Evolutionary conservation across 2,113 vertebrate genomes (phyloP).

Genomic region (Pituophis catenifer): DNA sequence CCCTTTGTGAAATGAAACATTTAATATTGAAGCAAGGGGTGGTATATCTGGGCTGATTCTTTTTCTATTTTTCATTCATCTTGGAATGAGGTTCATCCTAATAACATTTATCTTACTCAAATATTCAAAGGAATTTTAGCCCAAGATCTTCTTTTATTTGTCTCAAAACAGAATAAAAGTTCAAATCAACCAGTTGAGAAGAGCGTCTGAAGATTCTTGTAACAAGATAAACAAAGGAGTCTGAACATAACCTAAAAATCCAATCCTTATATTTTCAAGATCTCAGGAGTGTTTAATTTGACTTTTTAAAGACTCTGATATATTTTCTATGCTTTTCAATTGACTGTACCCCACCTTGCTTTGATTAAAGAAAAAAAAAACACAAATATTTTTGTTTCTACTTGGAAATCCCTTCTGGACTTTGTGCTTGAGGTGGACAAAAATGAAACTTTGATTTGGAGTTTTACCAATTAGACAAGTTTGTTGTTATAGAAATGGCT

Average conservation of each 20-base stretch:
- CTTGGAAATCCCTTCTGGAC: neutral
- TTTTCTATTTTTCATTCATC: neutral
- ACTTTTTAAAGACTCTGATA: neutral
- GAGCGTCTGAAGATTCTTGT: neutral
- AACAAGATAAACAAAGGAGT: neutral
- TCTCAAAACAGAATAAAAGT: neutral
- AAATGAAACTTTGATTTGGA: neutral
- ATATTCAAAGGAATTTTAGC: neutral
- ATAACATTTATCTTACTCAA: neutral
- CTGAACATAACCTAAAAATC: neutral
- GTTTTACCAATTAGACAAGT: neutral
- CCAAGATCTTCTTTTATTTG: neutral
- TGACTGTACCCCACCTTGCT: neutral
- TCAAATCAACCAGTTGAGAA: neutral
- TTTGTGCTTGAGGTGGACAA: neutral
- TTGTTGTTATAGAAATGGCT: neutral
- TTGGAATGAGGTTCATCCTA: neutral
- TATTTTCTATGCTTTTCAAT: neutral
- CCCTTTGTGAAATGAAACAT: neutral
- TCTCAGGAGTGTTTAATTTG: neutral
- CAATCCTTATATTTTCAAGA: neutral
- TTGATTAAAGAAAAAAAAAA: neutral
- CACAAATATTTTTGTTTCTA: neutral
- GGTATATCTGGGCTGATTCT: neutral
- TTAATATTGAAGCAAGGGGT: neutral